phyloP scores from a whole-genome alignment of 2,888 invertebrate genomes.

The Tribolium freemani region DNA sequence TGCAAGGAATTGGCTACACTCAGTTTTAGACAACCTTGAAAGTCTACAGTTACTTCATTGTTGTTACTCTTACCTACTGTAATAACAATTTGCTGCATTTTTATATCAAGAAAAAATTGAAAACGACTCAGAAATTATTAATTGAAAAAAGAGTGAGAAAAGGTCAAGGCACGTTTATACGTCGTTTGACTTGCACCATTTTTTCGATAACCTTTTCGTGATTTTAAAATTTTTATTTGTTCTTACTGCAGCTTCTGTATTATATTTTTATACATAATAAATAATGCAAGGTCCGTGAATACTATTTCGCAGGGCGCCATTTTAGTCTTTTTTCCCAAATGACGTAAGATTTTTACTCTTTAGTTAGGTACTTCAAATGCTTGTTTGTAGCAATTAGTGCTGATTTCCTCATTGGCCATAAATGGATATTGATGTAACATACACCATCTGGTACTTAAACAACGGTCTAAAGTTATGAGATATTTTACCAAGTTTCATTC shows the following conservation, averaged over 20 bases:
- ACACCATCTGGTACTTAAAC: constrained; percentile 29
- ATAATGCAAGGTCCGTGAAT: no score
- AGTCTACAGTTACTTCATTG: not conserved
- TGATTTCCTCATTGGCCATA: constrained; percentile 19
- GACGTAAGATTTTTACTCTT: not conserved
- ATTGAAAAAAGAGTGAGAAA: not conserved
- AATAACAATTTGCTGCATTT: not conserved
- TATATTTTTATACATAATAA: no score
- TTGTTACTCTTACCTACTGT: not conserved
- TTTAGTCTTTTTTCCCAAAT: not conserved
- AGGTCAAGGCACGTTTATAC: not conserved
- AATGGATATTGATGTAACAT: constrained; percentile 23
- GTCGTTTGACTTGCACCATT: not conserved
- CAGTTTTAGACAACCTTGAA: not conserved
- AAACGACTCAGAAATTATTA: not conserved
- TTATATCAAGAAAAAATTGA: not conserved
- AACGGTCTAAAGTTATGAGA: not conserved
- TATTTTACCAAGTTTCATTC: constrained; percentile 4
- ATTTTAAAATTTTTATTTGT: no score
- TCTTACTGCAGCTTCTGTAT: no score
- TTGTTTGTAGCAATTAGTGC: not conserved
- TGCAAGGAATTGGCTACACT: not conserved
- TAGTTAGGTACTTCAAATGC: not conserved
- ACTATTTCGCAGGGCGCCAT: not conserved
- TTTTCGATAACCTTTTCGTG: not conserved